Evolutionary conservation across 2,797 vertebrate species (phyloP).

Genomic region (Emys orbicularis): DNA sequence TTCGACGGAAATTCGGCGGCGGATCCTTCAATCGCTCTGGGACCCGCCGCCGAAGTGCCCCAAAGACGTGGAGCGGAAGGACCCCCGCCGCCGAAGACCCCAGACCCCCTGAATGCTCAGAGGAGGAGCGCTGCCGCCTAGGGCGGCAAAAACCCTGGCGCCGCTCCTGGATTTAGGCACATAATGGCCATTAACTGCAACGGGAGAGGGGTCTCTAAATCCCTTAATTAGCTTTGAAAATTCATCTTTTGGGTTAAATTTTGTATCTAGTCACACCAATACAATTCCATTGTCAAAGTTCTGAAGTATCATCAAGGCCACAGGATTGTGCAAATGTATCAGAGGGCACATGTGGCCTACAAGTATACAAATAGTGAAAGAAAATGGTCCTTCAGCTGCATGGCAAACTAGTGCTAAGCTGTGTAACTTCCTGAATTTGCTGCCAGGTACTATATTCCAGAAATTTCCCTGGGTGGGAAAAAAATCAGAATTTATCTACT

Average conservation of each 20-base stretch:
- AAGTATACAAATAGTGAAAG: not conserved
- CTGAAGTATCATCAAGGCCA: not conserved
- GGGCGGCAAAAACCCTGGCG: too few relatives aligned
- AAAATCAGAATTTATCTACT: not conserved
- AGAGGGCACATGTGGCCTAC: not conserved
- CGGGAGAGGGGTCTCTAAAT: not conserved
- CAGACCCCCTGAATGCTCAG: too few relatives aligned
- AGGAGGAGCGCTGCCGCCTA: too few relatives aligned
- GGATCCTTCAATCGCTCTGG: too few relatives aligned
- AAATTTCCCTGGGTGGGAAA: not conserved
- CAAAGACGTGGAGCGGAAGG: too few relatives aligned
- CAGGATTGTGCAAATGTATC: not conserved
- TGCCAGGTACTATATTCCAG: not conserved
- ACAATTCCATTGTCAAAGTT: not conserved
- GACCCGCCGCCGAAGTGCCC: too few relatives aligned
- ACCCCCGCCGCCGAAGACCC: too few relatives aligned
- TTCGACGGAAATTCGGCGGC: too few relatives aligned
- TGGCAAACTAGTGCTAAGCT: not conserved
- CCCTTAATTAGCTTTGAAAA: not conserved
- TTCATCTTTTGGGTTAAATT: not conserved
- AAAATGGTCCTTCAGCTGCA: not conserved
- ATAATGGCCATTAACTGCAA: not conserved
- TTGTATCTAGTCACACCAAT: not conserved
- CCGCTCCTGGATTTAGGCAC: not conserved
- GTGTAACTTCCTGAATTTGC: not conserved